phyloP scores from a whole-genome alignment of 2,797 vertebrate species.

The Phataginus tetradactyla region DNA sequence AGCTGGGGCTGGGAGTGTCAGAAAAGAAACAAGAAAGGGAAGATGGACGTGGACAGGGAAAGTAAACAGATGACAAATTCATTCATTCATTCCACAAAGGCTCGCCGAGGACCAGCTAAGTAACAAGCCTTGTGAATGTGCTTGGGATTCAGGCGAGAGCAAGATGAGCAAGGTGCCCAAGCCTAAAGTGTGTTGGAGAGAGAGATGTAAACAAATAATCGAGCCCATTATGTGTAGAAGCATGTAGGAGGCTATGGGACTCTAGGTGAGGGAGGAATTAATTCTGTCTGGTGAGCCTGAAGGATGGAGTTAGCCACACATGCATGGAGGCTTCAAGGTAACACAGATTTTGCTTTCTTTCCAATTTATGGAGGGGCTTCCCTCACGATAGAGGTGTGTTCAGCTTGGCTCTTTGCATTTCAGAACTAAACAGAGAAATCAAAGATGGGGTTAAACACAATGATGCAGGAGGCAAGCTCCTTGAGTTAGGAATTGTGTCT shows the following conservation, averaged over 20 bases:
- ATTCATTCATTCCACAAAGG: neutral
- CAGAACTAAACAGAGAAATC: neutral
- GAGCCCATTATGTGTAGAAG: neutral
- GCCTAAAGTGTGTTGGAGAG: neutral
- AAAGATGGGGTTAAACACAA: neutral
- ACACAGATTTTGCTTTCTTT: neutral
- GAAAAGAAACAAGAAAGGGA: neutral
- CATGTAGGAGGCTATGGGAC: neutral
- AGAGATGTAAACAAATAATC: neutral
- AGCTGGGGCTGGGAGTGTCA: neutral
- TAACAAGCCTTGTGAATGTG: neutral
- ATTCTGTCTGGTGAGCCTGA: neutral
- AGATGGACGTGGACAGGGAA: neutral
- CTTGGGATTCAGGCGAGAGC: neutral
- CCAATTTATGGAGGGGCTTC: neutral
- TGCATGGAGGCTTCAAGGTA: neutral
- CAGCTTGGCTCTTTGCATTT: neutral
- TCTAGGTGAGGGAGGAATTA: neutral
- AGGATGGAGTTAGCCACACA: neutral
- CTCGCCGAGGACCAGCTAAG: neutral
- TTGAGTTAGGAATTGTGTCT: neutral
- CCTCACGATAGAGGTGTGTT: neutral
- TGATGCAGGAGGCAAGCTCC: neutral
- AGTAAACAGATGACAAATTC: neutral
- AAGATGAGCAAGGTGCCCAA: neutral